These are phyloP conservation scores for Camponotus pennsylvanicus DNA, from an alignment of 1,140 invertebrate genomes.

Conservation along the genomic window DNA sequence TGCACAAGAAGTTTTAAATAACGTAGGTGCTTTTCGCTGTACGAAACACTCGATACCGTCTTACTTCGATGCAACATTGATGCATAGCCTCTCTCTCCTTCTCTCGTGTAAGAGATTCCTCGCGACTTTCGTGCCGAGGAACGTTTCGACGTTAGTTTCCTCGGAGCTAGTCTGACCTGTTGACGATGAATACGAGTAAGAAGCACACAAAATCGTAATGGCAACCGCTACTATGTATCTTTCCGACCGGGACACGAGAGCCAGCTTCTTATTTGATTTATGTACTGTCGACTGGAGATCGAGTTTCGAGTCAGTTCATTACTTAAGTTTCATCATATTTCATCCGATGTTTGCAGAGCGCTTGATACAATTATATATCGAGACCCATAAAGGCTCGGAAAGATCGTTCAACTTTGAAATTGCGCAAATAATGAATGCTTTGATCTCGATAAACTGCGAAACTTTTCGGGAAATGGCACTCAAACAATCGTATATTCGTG, in stretches of 20 bases:
- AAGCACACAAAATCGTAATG: conserved; percentile 35
- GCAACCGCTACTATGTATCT: conserved; percentile 35
- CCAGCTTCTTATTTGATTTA: conserved; percentile 39
- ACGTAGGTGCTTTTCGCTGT: not conserved
- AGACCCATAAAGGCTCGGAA: not conserved
- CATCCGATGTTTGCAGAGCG: conserved; percentile 35
- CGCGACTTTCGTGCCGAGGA: not conserved
- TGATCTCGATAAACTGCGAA: not conserved
- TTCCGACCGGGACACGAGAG: not conserved
- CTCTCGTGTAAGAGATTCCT: not conserved
- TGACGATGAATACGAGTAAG: conserved; percentile 42
- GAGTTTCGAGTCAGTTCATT: conserved; percentile 53
- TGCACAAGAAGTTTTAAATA: conserved; percentile 23
- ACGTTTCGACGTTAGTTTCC: not conserved
- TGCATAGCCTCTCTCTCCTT: not conserved
- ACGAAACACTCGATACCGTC: conserved; percentile 23
- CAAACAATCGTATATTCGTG: not conserved
- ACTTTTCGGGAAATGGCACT: conserved; percentile 6
- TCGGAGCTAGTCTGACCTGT: conserved; percentile 51
- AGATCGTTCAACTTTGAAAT: not conserved
- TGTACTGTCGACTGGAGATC: conserved; percentile 39
- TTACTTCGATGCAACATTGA: conserved; percentile 21
- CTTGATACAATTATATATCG: conserved; percentile 17
- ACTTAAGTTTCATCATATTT: conserved; percentile 45
- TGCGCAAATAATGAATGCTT: not conserved